phyloP scores from a whole-genome alignment of 2,113 vertebrate species.

The Neogobius melanostomus region DNA sequence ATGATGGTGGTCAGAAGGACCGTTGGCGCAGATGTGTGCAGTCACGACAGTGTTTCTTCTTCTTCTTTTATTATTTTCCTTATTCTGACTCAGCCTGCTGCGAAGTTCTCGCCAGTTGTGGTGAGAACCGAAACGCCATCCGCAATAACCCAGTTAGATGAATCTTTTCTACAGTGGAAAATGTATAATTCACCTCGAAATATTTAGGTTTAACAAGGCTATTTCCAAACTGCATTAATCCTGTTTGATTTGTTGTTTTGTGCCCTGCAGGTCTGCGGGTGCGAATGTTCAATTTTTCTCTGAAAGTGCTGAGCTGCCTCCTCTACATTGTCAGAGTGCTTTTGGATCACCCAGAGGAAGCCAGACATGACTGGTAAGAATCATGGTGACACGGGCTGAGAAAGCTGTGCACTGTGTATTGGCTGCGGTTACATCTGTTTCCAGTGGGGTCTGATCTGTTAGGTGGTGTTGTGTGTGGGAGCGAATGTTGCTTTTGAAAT shows the following conservation, averaged over 20 bases:
- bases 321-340: slow-evolving; percentile 84
- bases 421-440: neutral
- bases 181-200: too few species aligned
- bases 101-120: too few species aligned
- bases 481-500: neutral
- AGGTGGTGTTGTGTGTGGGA: neutral
- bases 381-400: neutral
- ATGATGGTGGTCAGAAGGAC: too few species aligned
- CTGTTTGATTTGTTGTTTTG: slow-evolving; percentile 1
- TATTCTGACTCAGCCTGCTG: too few species aligned
- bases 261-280: slow-evolving; percentile 79
- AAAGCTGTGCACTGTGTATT: neutral
- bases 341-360: slow-evolving; percentile 78
- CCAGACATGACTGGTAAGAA: slow-evolving; percentile 77
- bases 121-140: too few species aligned
- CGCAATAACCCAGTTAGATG: too few species aligned
- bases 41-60: too few species aligned
- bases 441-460: neutral
- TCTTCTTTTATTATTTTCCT: too few species aligned
- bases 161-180: too few species aligned
- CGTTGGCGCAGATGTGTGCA: too few species aligned
- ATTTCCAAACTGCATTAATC: neutral
- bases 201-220: neutral
- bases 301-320: slow-evolving; percentile 84
- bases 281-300: slow-evolving; percentile 83